Evolutionary conservation across 2,797 vertebrate genomes (phyloP).

Genomic region (Hirundo rustica): DNA sequence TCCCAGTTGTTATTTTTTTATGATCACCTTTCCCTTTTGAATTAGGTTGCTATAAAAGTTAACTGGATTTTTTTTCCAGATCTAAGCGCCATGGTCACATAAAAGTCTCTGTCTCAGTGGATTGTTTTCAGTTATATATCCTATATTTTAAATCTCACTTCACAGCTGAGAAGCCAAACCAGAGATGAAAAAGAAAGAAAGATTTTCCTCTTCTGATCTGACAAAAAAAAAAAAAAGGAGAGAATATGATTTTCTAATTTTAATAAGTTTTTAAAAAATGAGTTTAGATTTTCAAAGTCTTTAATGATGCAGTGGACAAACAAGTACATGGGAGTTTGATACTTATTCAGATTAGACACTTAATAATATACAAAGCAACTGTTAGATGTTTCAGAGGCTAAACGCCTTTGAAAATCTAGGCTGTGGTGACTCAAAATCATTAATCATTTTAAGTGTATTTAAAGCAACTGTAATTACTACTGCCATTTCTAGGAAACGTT

Average conservation of each 20-base stretch:
- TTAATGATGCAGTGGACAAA: not conserved
- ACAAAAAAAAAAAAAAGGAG: not conserved
- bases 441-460: slow-evolving; percentile 13
- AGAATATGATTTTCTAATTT: not conserved
- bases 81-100: not conserved
- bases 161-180: not conserved
- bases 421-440: not conserved
- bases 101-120: not conserved
- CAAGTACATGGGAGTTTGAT: not conserved
- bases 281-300: not conserved
- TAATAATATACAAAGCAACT: not conserved
- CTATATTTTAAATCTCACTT: not conserved
- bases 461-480: not conserved
- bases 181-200: not conserved
- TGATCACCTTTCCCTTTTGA: not conserved
- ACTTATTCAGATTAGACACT: not conserved
- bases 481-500: not conserved
- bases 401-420: not conserved
- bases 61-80: not conserved
- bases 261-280: not conserved
- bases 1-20: not conserved
- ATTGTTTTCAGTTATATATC: not conserved
- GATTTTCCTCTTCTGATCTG: not conserved
- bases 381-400: not conserved
- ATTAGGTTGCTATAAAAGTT: not conserved